Percentiles rank a stretch among this genome's conserved stretches.
phyloP scores from a whole-genome alignment of 2,888 invertebrate genomes.

The Pyralis farinalis region DNA sequence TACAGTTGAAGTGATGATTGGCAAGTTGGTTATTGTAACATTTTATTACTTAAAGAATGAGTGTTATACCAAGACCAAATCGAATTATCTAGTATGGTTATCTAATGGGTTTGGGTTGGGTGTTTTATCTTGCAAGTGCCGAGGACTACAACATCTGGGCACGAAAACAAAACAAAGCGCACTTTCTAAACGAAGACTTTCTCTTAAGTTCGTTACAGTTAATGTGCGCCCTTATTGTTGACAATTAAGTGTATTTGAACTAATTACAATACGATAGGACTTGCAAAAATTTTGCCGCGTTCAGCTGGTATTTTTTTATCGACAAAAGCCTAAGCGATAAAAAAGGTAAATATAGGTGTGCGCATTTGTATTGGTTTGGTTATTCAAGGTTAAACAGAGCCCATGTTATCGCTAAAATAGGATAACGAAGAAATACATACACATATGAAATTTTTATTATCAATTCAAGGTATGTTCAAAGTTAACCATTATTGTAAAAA shows the following conservation, averaged over 20 bases:
- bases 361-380: conserved; percentile 21
- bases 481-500: too few relatives aligned
- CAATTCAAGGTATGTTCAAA: too few relatives aligned
- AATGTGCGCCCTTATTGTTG: conserved; percentile 52
- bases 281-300: background rate
- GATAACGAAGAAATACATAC: conserved; percentile 8
- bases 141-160: conserved; percentile 46
- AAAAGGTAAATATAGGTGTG: conserved; percentile 59
- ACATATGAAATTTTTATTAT: conserved; percentile 2
- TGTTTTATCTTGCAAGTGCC: conserved; percentile 32
- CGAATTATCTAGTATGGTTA: conserved; percentile 17
- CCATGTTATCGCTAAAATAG: conserved; percentile 8
- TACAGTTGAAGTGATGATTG: conserved; percentile 32
- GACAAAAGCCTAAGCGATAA: conserved; percentile 32
- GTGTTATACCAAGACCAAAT: conserved; percentile 16
- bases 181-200: conserved; percentile 69
- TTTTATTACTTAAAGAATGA: conserved; percentile 29
- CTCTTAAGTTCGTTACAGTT: conserved; percentile 53
- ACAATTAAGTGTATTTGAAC: conserved; percentile 41
- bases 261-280: conserved; percentile 22
- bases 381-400: conserved; percentile 49
- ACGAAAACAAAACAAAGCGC: conserved; percentile 59
- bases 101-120: conserved; percentile 31
- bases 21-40: conserved; percentile 36
- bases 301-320: conserved; percentile 17